phyloP scores from a whole-genome alignment of 1,140 invertebrate genomes.

The Battus philenor region DNA sequence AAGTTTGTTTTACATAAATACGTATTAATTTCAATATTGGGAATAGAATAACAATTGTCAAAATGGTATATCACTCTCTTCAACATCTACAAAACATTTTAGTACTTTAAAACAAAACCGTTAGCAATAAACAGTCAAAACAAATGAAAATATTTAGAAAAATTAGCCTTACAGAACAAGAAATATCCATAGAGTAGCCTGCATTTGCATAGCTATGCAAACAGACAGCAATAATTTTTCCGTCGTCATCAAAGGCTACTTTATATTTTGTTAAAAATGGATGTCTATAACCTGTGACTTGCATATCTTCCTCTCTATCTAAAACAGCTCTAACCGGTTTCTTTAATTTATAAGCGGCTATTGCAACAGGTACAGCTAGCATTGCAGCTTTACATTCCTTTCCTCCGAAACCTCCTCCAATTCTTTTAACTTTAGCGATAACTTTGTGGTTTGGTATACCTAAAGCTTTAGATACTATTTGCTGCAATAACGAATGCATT shows the following conservation, averaged over 20 bases:
- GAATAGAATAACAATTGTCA: constrained; percentile 81
- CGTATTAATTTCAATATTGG: constrained; percentile 75
- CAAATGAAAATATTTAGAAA: background rate
- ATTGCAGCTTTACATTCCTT: constrained; percentile 83
- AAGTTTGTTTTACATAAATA: constrained; percentile 83
- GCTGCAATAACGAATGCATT: constrained; percentile 50
- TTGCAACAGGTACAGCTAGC: constrained; percentile 74
- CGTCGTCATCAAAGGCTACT: constrained; percentile 81
- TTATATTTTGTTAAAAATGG: constrained; percentile 87
- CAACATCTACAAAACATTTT: constrained; percentile 70
- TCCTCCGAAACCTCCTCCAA: constrained; percentile 92
- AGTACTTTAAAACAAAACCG: too few species aligned
- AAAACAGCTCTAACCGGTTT: constrained; percentile 85
- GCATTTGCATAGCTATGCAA: constrained; percentile 82
- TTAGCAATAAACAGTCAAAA: background rate
- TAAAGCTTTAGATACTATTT: constrained; percentile 78
- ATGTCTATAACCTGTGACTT: constrained; percentile 84
- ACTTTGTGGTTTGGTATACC: constrained; percentile 82
- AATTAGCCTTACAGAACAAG: constrained; percentile 76
- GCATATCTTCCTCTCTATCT: constrained; percentile 91
- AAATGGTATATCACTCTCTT: constrained; percentile 79
- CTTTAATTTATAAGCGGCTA: constrained; percentile 78
- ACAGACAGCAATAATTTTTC: constrained; percentile 78
- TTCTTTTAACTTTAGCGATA: constrained; percentile 81
- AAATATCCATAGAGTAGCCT: constrained; percentile 84